Evolutionary conservation across 2,113 vertebrate genomes (phyloP).

Genomic region (Odobenus rosmarus): DNA sequence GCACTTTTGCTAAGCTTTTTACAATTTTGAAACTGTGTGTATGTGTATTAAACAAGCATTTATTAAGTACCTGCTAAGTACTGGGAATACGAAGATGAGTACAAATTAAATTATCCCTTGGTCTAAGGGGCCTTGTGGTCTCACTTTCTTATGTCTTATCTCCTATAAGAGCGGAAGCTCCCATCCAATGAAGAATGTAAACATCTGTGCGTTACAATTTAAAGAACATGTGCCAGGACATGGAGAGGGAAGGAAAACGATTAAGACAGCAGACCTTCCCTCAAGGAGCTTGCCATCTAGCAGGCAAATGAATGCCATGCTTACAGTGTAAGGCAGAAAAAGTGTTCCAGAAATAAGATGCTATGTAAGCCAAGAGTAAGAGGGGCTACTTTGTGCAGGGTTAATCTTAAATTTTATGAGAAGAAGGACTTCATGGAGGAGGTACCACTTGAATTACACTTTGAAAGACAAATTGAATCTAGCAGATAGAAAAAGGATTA

Average conservation of each 20-base stretch:
- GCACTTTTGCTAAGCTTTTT: not conserved
- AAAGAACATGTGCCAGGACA: not conserved
- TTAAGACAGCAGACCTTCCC: not conserved
- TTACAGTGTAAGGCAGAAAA: not conserved
- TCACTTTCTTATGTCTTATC: not conserved
- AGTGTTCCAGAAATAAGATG: not conserved
- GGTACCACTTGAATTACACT: not conserved
- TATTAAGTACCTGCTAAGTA: conserved; percentile 13
- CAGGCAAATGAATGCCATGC: not conserved
- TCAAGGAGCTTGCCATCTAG: not conserved
- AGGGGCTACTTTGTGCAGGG: not conserved
- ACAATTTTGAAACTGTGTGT: not conserved
- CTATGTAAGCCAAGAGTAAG: not conserved
- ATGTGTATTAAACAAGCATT: not conserved
- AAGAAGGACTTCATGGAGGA: not conserved
- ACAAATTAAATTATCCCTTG: conserved; percentile 7
- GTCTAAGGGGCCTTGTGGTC: not conserved
- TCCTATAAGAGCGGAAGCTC: not conserved
- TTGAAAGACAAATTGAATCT: not conserved
- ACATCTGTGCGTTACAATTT: not conserved
- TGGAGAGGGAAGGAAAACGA: not conserved
- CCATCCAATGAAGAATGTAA: not conserved
- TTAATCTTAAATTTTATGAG: not conserved
- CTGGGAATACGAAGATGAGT: not conserved
- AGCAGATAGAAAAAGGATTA: not conserved